phyloP scores from a whole-genome alignment of 2,113 vertebrate species.

The Ibidorhyncha struthersii region DNA sequence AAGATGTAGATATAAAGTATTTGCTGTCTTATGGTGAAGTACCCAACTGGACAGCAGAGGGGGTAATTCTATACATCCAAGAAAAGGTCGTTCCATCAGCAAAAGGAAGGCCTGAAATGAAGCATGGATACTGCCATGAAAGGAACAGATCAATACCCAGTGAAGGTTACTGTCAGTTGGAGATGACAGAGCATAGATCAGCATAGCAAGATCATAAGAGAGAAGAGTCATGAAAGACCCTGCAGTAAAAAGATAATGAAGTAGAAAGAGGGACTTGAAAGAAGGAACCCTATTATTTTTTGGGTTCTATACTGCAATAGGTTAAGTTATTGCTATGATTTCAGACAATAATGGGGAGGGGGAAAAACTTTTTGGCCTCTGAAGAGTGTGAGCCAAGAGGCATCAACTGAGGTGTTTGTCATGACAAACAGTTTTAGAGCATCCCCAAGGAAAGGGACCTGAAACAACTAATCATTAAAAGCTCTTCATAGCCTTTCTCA shows the following conservation, averaged over 20 bases:
- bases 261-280: too few relatives aligned
- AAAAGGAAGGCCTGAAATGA: background rate
- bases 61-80: background rate
- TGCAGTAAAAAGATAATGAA: too few relatives aligned
- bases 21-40: background rate
- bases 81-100: background rate
- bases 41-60: background rate
- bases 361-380: too few relatives aligned
- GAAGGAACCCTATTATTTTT: too few relatives aligned
- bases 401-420: too few relatives aligned
- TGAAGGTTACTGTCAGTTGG: background rate
- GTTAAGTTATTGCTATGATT: too few relatives aligned
- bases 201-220: background rate
- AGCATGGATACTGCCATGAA: background rate
- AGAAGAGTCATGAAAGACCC: background rate
- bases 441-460: too few relatives aligned
- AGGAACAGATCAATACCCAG: background rate
- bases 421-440: too few relatives aligned
- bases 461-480: background rate
- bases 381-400: too few relatives aligned
- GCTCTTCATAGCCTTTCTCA: background rate
- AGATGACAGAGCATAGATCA: background rate
- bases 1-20: background rate
- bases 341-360: too few relatives aligned
- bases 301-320: too few relatives aligned